Evolutionary conservation across 2,888 invertebrate species (phyloP), one percentile per base, ranked within the genome.

Genomic region (Caenorhabditis sp.): DNA sequence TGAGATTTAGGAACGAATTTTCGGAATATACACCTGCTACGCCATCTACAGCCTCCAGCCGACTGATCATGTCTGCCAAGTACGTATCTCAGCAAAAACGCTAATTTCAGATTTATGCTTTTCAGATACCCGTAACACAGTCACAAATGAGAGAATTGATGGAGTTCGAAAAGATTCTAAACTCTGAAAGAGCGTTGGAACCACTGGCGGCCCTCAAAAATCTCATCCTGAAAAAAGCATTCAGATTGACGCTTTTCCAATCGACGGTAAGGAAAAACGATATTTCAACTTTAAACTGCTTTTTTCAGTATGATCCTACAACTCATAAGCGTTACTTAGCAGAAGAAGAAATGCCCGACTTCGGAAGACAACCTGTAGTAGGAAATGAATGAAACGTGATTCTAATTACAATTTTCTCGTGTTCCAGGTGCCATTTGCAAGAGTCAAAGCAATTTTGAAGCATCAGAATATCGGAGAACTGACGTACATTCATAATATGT

Each of bases 1-100:
- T 7, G 6, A 35, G 6, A 32, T 73, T 39, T 45, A 78, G 73
- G 78, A 82, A 35, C 56, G 82, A 13, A 43, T 82, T 11, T 83
- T 81, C 55, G 83, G 83, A n/a, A 58, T 83, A 3, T 83, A 81
- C 50, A 41, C 41, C 8, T 58, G 62, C 39, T 83, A 82, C 61
- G 58, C 81, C 0, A 46, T 82, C 17, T 83, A 74, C 52, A 75
- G 70, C 59, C 43, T 80, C 8, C 83, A 83, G 48, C 80, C 81
- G 11, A 24, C 8, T 0, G 83, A 83, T 46, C 78, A 81, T 39
- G 46, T 77, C 5, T 73, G 76, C 9, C 75, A 76, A 59, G 83
- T 80, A 4, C 22, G 24, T 24, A 30, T 6, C 30, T 20, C 15
- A 17, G 39, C 17, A 35, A 9, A 22, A 37, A 15, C 11, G 13